A percentile compares a stretch with the other conserved stretches of the same genome.
Evolutionary conservation across 2,797 vertebrate genomes (phyloP).

Genomic region (Hoplostethus mediterraneus): DNA sequence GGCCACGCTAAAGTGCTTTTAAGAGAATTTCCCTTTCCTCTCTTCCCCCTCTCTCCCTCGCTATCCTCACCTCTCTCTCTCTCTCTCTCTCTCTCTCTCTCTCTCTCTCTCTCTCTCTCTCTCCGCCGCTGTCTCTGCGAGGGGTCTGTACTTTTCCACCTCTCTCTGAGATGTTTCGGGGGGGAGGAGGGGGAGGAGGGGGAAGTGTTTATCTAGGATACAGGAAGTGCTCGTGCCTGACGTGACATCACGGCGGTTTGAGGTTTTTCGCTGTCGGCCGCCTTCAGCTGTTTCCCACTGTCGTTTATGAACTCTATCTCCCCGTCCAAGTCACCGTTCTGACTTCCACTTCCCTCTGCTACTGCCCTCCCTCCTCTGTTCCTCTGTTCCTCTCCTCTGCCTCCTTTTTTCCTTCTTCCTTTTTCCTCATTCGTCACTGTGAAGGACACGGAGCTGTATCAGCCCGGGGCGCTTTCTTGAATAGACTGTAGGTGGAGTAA

Average conservation of each 20-base stretch:
- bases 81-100: slow-evolving; percentile 16
- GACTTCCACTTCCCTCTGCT: slow-evolving; percentile 45
- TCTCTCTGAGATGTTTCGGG: slow-evolving; percentile 4
- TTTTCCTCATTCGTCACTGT: slow-evolving; percentile 39
- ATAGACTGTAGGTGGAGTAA: slow-evolving; percentile 28
- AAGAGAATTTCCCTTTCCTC: slow-evolving; percentile 2
- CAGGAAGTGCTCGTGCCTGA: slow-evolving; percentile 48
- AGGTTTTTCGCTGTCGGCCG: slow-evolving; percentile 47
- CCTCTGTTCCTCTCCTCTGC: not conserved
- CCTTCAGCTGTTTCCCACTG: slow-evolving; percentile 48
- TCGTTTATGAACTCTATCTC: slow-evolving; percentile 53
- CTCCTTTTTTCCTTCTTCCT: slow-evolving; percentile 19
- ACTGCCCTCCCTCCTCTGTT: not conserved
- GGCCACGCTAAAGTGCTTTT: slow-evolving; percentile 45
- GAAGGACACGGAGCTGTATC: slow-evolving; percentile 42
- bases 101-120: not conserved
- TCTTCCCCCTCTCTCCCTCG: too few species aligned
- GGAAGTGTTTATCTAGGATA: slow-evolving; percentile 35
- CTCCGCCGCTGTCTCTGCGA: not conserved
- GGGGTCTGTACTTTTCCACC: not conserved
- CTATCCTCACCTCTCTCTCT: not conserved
- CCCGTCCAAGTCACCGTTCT: slow-evolving; percentile 23
- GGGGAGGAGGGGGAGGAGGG: not conserved
- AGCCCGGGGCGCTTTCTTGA: slow-evolving; percentile 12
- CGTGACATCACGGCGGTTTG: slow-evolving; percentile 59